These are phyloP conservation scores for Pluvianellus socialis DNA, from an alignment of 2,113 vertebrate genomes.

Conservation along the genomic window DNA sequence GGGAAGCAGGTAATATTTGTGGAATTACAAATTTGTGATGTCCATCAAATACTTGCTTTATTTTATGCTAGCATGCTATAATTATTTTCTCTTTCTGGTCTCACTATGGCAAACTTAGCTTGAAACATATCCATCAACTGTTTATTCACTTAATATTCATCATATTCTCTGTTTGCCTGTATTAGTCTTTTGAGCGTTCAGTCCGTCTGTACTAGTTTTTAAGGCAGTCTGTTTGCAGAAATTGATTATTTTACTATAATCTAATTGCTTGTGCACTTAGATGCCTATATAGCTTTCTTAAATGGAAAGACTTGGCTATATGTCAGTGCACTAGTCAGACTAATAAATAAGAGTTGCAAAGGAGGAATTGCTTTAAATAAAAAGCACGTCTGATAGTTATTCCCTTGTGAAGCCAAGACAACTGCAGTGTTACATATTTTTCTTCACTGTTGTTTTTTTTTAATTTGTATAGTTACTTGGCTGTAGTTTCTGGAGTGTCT, in stretches of 20 bases:
- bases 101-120: background rate
- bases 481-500: background rate
- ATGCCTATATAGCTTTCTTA: background rate
- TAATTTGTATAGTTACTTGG: background rate
- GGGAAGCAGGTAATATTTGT: background rate
- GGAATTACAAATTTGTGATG: background rate
- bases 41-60: background rate
- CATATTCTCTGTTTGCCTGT: background rate
- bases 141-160: background rate
- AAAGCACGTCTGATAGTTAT: background rate
- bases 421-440: background rate
- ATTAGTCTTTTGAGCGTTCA: background rate
- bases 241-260: background rate
- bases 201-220: background rate
- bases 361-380: background rate
- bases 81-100: background rate
- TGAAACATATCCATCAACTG: background rate
- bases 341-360: background rate
- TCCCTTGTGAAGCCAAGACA: background rate
- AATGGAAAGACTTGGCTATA: background rate
- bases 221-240: background rate
- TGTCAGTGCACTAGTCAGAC: background rate
- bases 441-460: background rate
- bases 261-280: background rate
- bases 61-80: background rate